phyloP scores from a whole-genome alignment of 2,113 vertebrate species.

The Thunnus maccoyii region DNA sequence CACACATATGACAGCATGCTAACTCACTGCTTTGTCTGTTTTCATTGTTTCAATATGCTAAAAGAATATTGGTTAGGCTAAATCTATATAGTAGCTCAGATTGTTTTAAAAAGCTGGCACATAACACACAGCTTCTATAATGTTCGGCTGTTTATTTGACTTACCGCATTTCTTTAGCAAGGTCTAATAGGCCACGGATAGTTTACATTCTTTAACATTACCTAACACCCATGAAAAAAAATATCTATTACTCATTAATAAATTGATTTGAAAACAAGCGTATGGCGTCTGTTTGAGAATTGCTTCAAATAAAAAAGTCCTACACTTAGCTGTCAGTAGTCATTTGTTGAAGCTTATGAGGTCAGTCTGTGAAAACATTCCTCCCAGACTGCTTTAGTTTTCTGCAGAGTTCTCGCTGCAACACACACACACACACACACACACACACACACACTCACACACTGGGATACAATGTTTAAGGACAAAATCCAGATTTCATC shows the following conservation, averaged over 20 bases:
- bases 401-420: slow-evolving; percentile 14
- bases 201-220: not conserved
- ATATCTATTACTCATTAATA: slow-evolving; percentile 2
- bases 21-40: slow-evolving; percentile 14
- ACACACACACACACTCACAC: not conserved
- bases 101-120: slow-evolving; percentile 11
- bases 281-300: slow-evolving; percentile 43
- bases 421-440: not conserved
- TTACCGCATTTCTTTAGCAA: not conserved
- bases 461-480: slow-evolving; percentile 3
- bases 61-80: slow-evolving; percentile 9
- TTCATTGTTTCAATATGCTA: slow-evolving; percentile 14
- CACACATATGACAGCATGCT: not conserved
- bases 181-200: not conserved
- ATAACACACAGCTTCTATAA: not conserved
- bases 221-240: not conserved
- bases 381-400: slow-evolving; percentile 29
- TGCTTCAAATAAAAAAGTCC: slow-evolving; percentile 60
- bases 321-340: slow-evolving; percentile 50
- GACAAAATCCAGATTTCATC: slow-evolving; percentile 24
- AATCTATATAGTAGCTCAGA: not conserved
- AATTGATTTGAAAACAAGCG: slow-evolving; percentile 30
- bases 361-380: slow-evolving; percentile 74
- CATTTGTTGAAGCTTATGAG: slow-evolving; percentile 68
- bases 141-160: slow-evolving; percentile 9